Base-by-base conservation (phyloP, 2,113 vertebrate genomes). In the Gracilinanus agilis region DNA sequence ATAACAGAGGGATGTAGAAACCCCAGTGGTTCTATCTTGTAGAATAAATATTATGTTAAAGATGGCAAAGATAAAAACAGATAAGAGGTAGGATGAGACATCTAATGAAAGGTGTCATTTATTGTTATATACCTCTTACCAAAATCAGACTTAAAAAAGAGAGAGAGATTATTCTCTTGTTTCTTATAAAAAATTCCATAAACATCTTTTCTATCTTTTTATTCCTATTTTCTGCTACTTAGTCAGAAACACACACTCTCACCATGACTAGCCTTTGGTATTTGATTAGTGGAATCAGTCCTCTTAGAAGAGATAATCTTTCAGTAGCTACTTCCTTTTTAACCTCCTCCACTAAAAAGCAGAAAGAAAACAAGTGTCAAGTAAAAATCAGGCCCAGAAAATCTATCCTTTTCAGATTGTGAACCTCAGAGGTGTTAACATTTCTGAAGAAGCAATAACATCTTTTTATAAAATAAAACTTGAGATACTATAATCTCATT, bases 321-420 rank as follows among this genome's bases (percentile, higher is more conserved):
- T 89, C 55, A 24, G 24, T 40, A 0, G 27, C 56, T 40, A 6
- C 92, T 92, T 91, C 24, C 88, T 67, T 94, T 94, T 94, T 92
- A n/a, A 54, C 91, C 9, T 23, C 75, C 23, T n/a, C 4, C 2
- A 1, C 11, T n/a, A 92, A 54, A 55, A 10, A 90, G 2, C 56
- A 2, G 13, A 54, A 92, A 54, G n/a, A 34, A 91, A 83, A 92
- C 9, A 91, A 9, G 3, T 13, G 27, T 67, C 89, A 12, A 55
- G 9, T 23, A 44, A 56, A 92, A 34, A 90, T 27, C 56, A 94
- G 21, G 49, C 7, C 6, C 44, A 91, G 53, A 29, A 1, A 67
- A 92, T 29, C 24, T 9, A 21, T 29, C 7, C n/a, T 5, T 54
- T 55, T 56, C 54, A 91, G 29, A 34, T 24, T 89, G 88, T 21